phyloP scores from a whole-genome alignment of 2,797 vertebrate species.

The Perodicticus potto region DNA sequence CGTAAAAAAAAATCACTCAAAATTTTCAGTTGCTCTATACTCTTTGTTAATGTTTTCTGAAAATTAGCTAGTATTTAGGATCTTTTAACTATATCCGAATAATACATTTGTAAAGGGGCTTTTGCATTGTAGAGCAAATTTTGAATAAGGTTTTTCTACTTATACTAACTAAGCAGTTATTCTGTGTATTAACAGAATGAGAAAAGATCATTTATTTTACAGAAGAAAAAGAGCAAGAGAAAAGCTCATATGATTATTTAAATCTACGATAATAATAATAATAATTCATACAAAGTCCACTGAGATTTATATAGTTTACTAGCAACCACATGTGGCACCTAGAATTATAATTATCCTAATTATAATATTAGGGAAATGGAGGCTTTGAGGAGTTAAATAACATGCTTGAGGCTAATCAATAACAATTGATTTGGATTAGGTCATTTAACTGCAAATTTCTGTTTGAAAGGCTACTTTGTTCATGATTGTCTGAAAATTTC shows the following conservation, averaged over 20 bases:
- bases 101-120: not conserved
- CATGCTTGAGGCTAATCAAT: not conserved
- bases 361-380: not conserved
- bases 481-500: not conserved
- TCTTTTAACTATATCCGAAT: not conserved
- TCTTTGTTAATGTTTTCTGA: not conserved
- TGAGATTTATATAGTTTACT: not conserved
- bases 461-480: not conserved
- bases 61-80: conserved; percentile 8
- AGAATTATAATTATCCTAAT: not conserved
- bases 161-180: not conserved
- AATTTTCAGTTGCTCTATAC: not conserved
- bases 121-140: not conserved
- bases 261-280: not conserved
- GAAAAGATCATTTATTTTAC: not conserved
- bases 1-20: not conserved
- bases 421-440: not conserved
- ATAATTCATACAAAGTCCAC: not conserved
- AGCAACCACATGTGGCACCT: not conserved
- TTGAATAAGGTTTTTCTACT: not conserved
- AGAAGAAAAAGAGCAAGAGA: not conserved
- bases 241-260: not conserved
- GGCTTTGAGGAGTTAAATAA: not conserved
- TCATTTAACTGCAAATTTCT: not conserved
- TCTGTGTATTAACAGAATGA: not conserved